Evolutionary conservation across 37 sponge, comb jelly and placozoan species (phyloP).

Genomic region (Beroe ovata): DNA sequence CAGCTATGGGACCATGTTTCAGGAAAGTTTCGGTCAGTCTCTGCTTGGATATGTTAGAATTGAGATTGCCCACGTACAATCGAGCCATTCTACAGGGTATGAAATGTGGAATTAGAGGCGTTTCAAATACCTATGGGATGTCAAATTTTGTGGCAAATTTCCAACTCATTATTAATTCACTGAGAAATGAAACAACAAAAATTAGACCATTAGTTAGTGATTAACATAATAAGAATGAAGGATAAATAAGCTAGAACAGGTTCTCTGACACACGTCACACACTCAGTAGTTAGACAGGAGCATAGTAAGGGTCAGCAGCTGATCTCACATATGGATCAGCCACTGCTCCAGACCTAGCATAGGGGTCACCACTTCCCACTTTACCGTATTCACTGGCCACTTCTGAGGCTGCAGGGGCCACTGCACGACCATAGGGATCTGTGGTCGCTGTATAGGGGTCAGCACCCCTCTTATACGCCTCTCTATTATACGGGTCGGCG

Average conservation of each 20-base stretch:
- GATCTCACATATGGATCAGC: slow-evolving; percentile 23
- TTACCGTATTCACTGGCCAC: neutral
- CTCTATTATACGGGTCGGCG: slow-evolving; percentile 6
- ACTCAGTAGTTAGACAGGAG: neutral
- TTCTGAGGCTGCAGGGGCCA: neutral
- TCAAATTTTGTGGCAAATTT: too few relatives aligned
- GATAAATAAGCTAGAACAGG: too few relatives aligned
- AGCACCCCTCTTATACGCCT: neutral
- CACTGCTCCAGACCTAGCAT: neutral
- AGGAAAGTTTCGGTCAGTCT: slow-evolving; percentile 3
- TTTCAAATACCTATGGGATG: too few relatives aligned
- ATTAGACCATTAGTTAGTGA: too few relatives aligned
- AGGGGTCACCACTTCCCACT: neutral
- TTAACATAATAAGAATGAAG: too few relatives aligned
- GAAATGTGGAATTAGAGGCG: too few relatives aligned
- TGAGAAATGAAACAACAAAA: too few relatives aligned
- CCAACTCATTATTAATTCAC: too few relatives aligned
- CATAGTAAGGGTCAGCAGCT: slow-evolving; percentile 33
- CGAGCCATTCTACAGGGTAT: slow-evolving; percentile 17
- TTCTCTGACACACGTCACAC: too few relatives aligned
- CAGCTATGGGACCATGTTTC: slow-evolving; percentile 23
- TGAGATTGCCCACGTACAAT: slow-evolving; percentile 44
- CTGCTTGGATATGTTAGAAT: neutral
- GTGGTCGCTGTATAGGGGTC: slow-evolving; percentile 12
- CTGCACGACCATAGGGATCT: neutral